These are phyloP conservation scores for Novumbra hubbsi DNA, from an alignment of 2,797 vertebrate species.

Conservation along the genomic window DNA sequence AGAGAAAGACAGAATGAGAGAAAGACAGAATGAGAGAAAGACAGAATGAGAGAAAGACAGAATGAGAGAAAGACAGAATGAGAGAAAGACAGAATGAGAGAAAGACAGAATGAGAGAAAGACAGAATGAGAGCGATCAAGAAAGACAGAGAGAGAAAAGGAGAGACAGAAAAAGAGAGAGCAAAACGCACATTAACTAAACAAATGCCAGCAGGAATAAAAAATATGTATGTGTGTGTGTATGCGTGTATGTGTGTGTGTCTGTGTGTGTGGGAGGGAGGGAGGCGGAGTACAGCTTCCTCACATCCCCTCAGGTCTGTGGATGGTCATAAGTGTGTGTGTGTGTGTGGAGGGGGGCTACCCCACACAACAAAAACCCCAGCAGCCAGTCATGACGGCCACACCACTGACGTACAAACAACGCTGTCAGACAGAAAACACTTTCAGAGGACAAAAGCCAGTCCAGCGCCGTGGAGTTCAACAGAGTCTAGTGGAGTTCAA, in stretches of 20 bases:
- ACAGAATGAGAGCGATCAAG: neutral
- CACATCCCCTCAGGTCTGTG: constrained; percentile 11
- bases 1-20: neutral
- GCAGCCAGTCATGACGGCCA: constrained; percentile 32
- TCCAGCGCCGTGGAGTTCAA: too few species aligned
- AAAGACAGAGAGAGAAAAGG: neutral
- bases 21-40: neutral
- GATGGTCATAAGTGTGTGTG: constrained; percentile 5
- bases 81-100: neutral
- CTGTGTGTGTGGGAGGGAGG: too few species aligned
- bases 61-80: neutral
- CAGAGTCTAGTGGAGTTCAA: too few species aligned
- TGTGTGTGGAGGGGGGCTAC: neutral
- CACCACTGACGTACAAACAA: constrained; percentile 22
- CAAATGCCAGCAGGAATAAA: neutral
- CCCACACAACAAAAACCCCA: neutral
- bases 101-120: neutral
- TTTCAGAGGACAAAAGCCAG: neutral
- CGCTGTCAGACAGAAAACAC: constrained; percentile 13
- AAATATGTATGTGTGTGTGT: too few species aligned
- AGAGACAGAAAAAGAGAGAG: neutral
- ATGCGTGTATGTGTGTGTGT: too few species aligned
- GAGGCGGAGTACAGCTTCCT: constrained; percentile 1
- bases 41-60: constrained; percentile 5
- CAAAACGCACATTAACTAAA: neutral